Evolutionary conservation across 2,888 invertebrate genomes (phyloP).

Genomic region (Fabriciana adippe): DNA sequence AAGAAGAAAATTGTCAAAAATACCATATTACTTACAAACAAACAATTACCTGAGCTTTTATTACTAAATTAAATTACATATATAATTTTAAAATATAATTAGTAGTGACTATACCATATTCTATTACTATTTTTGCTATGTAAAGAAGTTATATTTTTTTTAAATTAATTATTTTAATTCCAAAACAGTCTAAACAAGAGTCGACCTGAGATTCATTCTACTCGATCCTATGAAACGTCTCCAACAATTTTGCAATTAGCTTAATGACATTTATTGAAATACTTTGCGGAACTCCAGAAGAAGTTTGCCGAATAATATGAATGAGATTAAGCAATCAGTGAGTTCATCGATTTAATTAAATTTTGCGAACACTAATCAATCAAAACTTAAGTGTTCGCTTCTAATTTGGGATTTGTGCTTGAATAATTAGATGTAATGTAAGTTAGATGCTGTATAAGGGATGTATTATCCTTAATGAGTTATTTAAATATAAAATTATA

Average conservation of each 20-base stretch:
- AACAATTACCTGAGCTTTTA: too few species aligned
- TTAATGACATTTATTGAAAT: constrained; percentile 65
- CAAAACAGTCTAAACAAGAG: constrained; percentile 26
- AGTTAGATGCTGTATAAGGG: not conserved
- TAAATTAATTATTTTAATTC: not conserved
- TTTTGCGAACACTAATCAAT: constrained; percentile 43
- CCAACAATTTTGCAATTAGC: constrained; percentile 52
- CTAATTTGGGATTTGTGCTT: constrained; percentile 22
- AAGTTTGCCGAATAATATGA: constrained; percentile 42
- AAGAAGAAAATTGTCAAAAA: too few species aligned
- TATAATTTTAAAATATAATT: too few species aligned
- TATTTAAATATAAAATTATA: too few species aligned
- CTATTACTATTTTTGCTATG: too few species aligned
- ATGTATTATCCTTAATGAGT: not conserved
- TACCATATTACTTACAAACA: too few species aligned
- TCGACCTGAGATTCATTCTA: constrained; percentile 26
- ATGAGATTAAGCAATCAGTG: constrained; percentile 64
- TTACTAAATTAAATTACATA: too few species aligned
- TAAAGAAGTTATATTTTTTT: too few species aligned
- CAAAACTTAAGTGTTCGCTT: constrained; percentile 33
- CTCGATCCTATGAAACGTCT: constrained; percentile 23
- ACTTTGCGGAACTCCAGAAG: constrained; percentile 47
- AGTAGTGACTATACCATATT: too few species aligned
- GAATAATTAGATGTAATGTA: constrained; percentile 19
- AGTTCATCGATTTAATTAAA: constrained; percentile 53